Base-by-base conservation (phyloP, 2,888 invertebrate genomes). In the Nycteola revayana region DNA sequence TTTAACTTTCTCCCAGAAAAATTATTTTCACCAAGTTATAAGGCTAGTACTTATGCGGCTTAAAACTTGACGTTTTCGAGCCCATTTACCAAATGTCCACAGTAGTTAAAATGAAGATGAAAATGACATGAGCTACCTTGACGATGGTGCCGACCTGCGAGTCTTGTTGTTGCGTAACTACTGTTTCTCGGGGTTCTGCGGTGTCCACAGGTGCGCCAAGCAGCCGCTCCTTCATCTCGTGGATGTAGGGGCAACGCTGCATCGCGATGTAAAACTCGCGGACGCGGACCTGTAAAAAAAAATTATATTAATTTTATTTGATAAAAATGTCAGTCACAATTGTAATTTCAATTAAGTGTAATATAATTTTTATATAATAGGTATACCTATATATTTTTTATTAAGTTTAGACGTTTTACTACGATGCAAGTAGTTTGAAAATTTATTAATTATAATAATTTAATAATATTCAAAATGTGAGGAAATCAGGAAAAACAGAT, bases 191-290 rank as follows among this genome's bases (percentile, higher is more conserved):
- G 21, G 7, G 83, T 7, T 60, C 75, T 46, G 53, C 59, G 38
- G 36, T 56, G 76, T 92, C 91, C 41, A 90, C 90, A 26, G 91
- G 90, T 70, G 93, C 92, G 70, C 94, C 94, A 64, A 96, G 91
- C 87, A 96, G 90, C 72, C 96, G 94, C 92, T 96, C 95, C 90
- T 95, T 95, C 96, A 96, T 96, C 92, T 96, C 96, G 91, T 95
- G 95, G 87, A 96, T 93, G 90, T 96, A 96, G 71, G 96, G 96
- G 90, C 95, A 96, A 89, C 95, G 93, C 91, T 94, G 94, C 94
- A 94, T 94, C 85, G 91, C 92, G 90, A 90, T 89, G 78, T 79
- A 79, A 66, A 86, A 87, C 76, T 85, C 86, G 83, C 88, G 88
- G 21, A 88, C 88, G 77, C 88, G 88, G 65, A 88, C 88, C 88